Conservation (phyloP, 2,113 vertebrate species). For the Laterallus jamaicensis region DNA sequence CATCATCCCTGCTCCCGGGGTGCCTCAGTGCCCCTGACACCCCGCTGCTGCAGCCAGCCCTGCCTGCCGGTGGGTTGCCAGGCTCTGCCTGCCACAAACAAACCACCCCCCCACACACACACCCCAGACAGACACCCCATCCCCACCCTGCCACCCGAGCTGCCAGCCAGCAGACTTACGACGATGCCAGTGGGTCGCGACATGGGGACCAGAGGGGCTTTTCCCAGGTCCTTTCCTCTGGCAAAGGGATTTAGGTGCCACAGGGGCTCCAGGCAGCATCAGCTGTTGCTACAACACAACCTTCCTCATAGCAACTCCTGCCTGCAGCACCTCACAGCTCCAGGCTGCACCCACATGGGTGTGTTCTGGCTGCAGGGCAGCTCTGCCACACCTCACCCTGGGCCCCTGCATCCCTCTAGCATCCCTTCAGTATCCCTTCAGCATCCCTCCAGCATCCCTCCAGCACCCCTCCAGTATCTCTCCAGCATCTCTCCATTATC, state of each 20-base stretch:
- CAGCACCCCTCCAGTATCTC: no score
- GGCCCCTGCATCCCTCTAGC: neutral
- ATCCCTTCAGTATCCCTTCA: neutral
- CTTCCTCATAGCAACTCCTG: constrained; percentile 51
- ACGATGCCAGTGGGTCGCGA: rapidly evolving
- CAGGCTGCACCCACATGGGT: rapidly evolving
- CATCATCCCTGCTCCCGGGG: neutral
- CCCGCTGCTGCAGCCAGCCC: neutral
- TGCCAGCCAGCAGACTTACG: neutral
- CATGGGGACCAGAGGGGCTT: neutral
- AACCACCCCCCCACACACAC: neutral
- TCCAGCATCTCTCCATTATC: no score
- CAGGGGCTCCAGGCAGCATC: rapidly evolving
- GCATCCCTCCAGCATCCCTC: no score
- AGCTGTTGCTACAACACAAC: constrained; percentile 74
- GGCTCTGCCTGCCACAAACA: neutral
- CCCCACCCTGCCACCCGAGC: rapidly evolving
- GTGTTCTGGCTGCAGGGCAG: neutral
- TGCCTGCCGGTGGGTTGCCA: rapidly evolving
- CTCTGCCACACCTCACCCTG: neutral
- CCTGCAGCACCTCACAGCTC: neutral
- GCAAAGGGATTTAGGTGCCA: neutral
- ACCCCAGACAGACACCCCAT: rapidly evolving
- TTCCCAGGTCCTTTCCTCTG: neutral
- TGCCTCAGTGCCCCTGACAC: neutral